phyloP scores from a whole-genome alignment of 1,140 invertebrate genomes.

The Agrypnia vestita region DNA sequence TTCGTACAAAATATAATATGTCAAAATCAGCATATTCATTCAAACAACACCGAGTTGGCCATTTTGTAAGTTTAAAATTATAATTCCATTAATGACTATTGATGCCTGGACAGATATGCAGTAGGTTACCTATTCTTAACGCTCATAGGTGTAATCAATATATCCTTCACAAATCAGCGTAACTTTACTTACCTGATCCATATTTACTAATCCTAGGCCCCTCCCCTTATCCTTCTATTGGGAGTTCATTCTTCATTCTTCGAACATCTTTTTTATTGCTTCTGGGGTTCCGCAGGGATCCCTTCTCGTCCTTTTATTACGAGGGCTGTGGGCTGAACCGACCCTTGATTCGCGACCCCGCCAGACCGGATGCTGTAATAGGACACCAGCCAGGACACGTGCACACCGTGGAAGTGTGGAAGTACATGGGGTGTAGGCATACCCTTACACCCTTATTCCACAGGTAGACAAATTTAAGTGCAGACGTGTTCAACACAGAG shows the following conservation, averaged over 20 bases:
- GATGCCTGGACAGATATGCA: too few species aligned
- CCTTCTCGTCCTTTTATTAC: constrained; percentile 12
- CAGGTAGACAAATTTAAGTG: constrained; percentile 15
- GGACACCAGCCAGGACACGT: constrained; percentile 36
- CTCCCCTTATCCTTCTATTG: constrained; percentile 16
- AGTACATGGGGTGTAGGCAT: constrained; percentile 35
- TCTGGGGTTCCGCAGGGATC: constrained; percentile 13
- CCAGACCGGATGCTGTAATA: constrained; percentile 42
- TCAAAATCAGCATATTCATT: too few species aligned
- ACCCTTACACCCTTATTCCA: constrained; percentile 2
- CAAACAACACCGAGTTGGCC: too few species aligned
- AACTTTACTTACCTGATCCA: not conserved
- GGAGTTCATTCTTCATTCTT: constrained; percentile 25
- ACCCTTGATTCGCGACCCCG: constrained; percentile 37
- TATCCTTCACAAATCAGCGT: too few species aligned
- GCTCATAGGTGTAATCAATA: too few species aligned
- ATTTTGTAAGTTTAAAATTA: too few species aligned
- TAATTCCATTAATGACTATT: too few species aligned
- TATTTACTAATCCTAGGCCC: constrained; percentile 14
- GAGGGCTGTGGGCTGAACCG: constrained; percentile 27
- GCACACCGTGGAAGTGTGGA: constrained; percentile 36
- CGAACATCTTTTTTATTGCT: constrained; percentile 19
- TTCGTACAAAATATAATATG: too few species aligned
- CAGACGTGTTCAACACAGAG: not conserved
- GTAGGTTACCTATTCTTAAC: too few species aligned